Base-by-base conservation (phyloP, 1,140 invertebrate species). In the Drosophila kohkoa region DNA sequence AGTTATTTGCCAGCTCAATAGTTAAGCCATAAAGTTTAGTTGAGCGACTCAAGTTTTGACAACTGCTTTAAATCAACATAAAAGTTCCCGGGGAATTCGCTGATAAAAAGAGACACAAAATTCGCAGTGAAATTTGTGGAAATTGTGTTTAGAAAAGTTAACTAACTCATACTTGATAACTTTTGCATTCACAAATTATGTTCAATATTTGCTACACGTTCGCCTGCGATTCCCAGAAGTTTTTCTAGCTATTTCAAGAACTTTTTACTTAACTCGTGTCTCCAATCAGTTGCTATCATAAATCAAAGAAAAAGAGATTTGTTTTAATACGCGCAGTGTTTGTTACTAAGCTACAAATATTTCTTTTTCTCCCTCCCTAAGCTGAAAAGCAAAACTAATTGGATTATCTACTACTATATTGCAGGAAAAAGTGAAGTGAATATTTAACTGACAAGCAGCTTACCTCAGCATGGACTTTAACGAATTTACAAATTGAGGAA, bases 21-120 rank as follows among this genome's bases (percentile, higher is more conserved):
- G 8, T 38, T 38, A 10, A 10, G 35, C 35, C 35, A 10, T 10
- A 38, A 38, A 38, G 3, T 25, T 25, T 25, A 10, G 1, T 35
- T 54, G 13, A 28, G n/a, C 8, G 8, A 10, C 2, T 10, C 1
- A 49, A 35, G 28, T 54, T 54, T 32, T 11, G 13, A 52, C 51
- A 30, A 52, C 25, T 1, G 51, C 28, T 54, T 54, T 35, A 35
- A 54, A 15, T 54, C 30, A 54, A 54, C 51, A 13, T 8, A 7
- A 7, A 54, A 54, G 6, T 35, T 54, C 7, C 2, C 13, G 11
- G 28, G 5, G n/a, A 52, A 30, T 52, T 30, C 28, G 20, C 48
- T 11, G 10, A 32, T 52, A 15, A 13, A 54, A 7, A 32, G 51
- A 25, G 20, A 25, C 3, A 54, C n/a, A 54, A 15, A n/a, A 15